Evolutionary conservation across 2,888 invertebrate genomes (phyloP), one percentile per base, ranked within the genome.

Genomic region (Heliconius ismenius): DNA sequence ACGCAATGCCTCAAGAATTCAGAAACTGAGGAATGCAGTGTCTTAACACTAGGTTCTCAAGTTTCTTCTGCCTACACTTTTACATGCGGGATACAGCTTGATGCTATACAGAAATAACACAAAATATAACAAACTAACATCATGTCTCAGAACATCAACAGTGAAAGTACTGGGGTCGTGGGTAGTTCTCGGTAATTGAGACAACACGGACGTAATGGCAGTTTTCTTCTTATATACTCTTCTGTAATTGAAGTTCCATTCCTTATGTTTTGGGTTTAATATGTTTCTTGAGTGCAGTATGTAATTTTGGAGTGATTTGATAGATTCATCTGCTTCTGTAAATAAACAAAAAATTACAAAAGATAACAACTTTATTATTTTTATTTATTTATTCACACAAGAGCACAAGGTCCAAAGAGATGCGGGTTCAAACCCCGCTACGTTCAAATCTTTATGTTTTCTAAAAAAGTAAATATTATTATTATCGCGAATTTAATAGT

Each of bases 161-260:
- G 84, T 88, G 69, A 94, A 93, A 0, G 91, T 88, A 15, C 83
- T 83, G 0, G 87, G 85, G 70, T 93, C 92, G 73, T 93, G 93
- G 0, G 82, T 73, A 0, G 88, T 83, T 1, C 81, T 78, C 0
- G 92, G 92, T 1, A 92, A 80, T 0, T 73, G 4, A 0, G 3
- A 2, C 0, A 87, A 76, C 0, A 82, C 79, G 0, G 26, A 32
- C 0, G 78, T 18, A 6, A 83, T 77, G 1, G 78, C 36, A 4
- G 43, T 13, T 0, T 80, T 76, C 10, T 54, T 67, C 1, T 32
- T 76, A 49, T 81, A 83, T 62, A 81, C 4, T 70, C 81, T 82
- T 21, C 79, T 80, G 15, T 76, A 74, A n/a, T 63, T 73, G 26
- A 73, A 18, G 9, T 74, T 54, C 74, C 60, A 63, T 3, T 28